Evolutionary conservation across 1,140 invertebrate species (phyloP).

Genomic region (Aricia agestis): DNA sequence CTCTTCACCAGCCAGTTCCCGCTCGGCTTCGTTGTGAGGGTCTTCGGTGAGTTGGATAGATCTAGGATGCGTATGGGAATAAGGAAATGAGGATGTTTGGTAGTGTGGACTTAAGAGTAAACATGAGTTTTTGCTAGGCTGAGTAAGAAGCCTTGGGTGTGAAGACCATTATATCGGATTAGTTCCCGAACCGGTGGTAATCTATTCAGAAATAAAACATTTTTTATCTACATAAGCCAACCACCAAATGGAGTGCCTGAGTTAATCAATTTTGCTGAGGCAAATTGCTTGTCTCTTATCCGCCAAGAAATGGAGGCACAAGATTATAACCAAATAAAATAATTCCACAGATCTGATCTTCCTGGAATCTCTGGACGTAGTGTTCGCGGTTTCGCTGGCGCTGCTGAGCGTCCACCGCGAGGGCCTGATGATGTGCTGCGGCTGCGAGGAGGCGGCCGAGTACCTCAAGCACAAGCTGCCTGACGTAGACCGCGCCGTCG

Average conservation of each 20-base stretch:
- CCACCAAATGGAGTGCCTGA: too few relatives aligned
- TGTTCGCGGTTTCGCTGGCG: slow-evolving; percentile 92
- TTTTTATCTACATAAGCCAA: too few relatives aligned
- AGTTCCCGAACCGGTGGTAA: too few relatives aligned
- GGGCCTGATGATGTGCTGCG: slow-evolving; percentile 87
- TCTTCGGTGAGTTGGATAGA: slow-evolving; percentile 84
- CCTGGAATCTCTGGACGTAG: slow-evolving; percentile 90
- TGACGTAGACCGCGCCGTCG: slow-evolving; percentile 77
- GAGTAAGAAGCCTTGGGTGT: too few relatives aligned
- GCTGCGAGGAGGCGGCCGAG: slow-evolving; percentile 95
- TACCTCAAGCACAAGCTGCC: slow-evolving; percentile 88
- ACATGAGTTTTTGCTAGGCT: too few relatives aligned
- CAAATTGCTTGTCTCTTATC: too few relatives aligned
- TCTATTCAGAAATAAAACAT: too few relatives aligned
- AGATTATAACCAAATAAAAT: too few relatives aligned
- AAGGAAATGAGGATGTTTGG: not conserved
- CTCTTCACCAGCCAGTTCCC: slow-evolving; percentile 97
- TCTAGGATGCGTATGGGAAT: not conserved
- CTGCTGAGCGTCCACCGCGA: slow-evolving; percentile 91
- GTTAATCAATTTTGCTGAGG: too few relatives aligned
- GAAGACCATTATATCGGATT: too few relatives aligned
- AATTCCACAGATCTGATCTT: slow-evolving; percentile 88
- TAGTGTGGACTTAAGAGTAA: too few relatives aligned
- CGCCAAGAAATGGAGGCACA: too few relatives aligned
- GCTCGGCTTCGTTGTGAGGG: slow-evolving; percentile 94